A percentile compares a stretch with the other conserved stretches of the same genome.
phyloP scores from a whole-genome alignment of 2,797 vertebrate genomes.

The Silurus lanzhouensis region DNA sequence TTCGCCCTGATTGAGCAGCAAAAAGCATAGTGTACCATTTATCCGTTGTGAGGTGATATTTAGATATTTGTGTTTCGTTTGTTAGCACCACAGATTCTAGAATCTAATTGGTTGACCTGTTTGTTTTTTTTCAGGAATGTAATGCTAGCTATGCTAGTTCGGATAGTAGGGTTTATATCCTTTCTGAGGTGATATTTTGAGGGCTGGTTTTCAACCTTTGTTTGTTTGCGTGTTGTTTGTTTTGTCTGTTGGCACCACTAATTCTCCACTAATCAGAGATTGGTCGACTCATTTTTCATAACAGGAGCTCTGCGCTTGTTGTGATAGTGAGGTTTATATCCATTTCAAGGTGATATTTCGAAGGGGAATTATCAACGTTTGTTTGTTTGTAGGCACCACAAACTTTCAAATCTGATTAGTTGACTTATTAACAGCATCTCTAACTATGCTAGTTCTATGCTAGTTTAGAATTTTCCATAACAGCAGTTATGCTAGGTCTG shows the following conservation, averaged over 20 bases:
- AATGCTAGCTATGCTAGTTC: neutral
- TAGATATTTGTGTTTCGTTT: neutral
- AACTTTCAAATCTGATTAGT: neutral
- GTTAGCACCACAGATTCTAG: neutral
- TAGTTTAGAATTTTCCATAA: neutral
- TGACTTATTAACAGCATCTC: neutral
- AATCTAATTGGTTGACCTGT: neutral
- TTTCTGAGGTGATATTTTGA: no score
- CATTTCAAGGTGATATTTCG: neutral
- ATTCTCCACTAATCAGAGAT: no score
- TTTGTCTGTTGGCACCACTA: no score
- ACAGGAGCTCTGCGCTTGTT: no score
- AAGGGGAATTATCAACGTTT: neutral
- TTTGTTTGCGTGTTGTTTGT: no score
- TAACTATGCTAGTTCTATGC: no score
- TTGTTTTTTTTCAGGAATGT: neutral
- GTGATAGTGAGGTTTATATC: no score
- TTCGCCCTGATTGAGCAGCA: constrained; percentile 31
- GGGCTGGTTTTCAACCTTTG: no score
- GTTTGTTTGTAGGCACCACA: neutral
- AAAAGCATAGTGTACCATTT: neutral
- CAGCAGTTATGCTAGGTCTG: neutral
- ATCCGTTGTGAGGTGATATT: neutral
- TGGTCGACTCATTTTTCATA: no score
- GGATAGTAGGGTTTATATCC: neutral